A percentile compares a stretch with the other conserved stretches of the same genome.
These are phyloP conservation scores for Botia almorhae DNA, from an alignment of 2,797 vertebrate species.

Conservation along the genomic window DNA sequence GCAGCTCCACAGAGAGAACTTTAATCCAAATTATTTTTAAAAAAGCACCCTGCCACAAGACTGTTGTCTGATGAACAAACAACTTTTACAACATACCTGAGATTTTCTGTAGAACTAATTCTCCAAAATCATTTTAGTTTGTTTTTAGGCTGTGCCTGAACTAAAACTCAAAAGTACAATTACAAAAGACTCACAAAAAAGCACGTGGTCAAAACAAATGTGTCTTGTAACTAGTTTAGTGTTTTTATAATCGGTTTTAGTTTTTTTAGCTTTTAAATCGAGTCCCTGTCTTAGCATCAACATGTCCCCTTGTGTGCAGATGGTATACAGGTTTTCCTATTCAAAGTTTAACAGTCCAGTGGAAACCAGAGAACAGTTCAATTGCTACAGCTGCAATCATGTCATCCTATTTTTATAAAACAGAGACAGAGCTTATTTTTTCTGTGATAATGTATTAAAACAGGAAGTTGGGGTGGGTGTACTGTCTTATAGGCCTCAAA, in stretches of 20 bases:
- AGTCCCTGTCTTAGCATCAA: not conserved
- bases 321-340: not conserved
- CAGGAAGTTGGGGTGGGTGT: too few relatives aligned
- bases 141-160: not conserved
- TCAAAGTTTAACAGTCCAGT: not conserved
- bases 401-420: conserved; percentile 3
- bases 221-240: not conserved
- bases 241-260: not conserved
- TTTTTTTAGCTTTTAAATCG: not conserved
- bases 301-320: not conserved
- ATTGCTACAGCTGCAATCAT: conserved; percentile 25
- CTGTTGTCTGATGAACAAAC: conserved; percentile 15
- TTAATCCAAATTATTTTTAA: conserved; percentile 42
- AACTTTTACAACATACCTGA: conserved; percentile 35
- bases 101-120: conserved; percentile 29
- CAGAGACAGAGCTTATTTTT: too few relatives aligned
- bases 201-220: not conserved
- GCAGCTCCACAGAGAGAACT: conserved; percentile 31
- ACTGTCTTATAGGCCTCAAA: too few relatives aligned
- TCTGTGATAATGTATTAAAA: too few relatives aligned
- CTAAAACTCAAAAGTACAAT: not conserved
- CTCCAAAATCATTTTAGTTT: conserved; percentile 24
- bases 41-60: conserved; percentile 27
- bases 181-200: not conserved
- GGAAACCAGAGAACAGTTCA: not conserved